Base-by-base conservation (phyloP, 2,797 vertebrate genomes). In the Apogon hyalosoma region DNA sequence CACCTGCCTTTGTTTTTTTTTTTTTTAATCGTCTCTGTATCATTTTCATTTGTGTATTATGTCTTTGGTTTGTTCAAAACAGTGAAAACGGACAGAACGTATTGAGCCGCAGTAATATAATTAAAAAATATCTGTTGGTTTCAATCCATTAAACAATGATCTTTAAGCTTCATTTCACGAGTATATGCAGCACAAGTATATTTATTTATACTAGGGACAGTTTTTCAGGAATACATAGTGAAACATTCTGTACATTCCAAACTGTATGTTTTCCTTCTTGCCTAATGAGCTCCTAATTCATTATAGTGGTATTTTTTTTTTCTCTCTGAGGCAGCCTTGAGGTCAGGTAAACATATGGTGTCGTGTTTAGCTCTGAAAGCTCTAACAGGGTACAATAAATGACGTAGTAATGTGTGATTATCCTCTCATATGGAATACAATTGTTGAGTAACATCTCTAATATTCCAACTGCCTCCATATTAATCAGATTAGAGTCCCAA, bases 401-500 rank as follows among this genome's bases (percentile, higher is more conserved):
- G 81, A 90, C 67, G 74, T 83, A 81, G 83, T 67, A 62, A 90
- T 45, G 69, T 73, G 73, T 73, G 74, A 90, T 90, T 91, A 90
- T 85, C 71, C 60, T 66, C 76, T 89, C 80, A 87, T 86, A 55
- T 69, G 76, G 83, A 90, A 90, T 80, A 72, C 82, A 89, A 90
- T 90, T 90, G 85, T 87, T 72, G 69, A 85, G 82, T 78, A 86
- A 87, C 79, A 89, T 88, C 72, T 84, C 75, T 78, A 88, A 85
- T 77, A 88, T 87, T 87, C 82, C 81, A 63, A 79, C 78, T 83
- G 83, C 79, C 21, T 86, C 87, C 76, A 83, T 83, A 88, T 89
- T 91, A 91, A 94, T 92, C 90, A 87, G 93, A 92, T 93, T 92
- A 92, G 78, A 61, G 54, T 48, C 67, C 82, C 75, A 90, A 92